Base-by-base conservation (phyloP, 2,888 invertebrate genomes). In the Amblyteles armatorius region DNA sequence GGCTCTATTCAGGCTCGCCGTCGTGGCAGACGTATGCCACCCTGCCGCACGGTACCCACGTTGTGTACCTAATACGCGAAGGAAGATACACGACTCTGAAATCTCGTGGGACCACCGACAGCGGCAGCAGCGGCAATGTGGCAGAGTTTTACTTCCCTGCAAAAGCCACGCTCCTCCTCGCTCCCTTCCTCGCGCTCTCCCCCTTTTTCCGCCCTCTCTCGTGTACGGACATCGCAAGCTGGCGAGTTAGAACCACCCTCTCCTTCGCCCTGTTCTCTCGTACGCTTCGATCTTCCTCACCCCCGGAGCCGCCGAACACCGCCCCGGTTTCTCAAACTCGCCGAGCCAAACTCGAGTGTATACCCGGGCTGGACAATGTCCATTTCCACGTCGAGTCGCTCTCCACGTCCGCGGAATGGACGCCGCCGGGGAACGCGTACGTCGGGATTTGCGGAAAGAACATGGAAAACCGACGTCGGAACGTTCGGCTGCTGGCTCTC, bases 41-140 rank as follows among this genome's bases (percentile, higher is more conserved):
- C 48, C 74, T 44, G 57, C 63, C 40, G 63, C 26, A 19, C 69
- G 44, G 50, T 48, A 74, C 79, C 73, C 79, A 83, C 79, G 81
- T 69, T 65, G 40, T 76, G 68, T 77, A 87, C 55, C 67, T 81
- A 83, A 79, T 85, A 74, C 78, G 60, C 79, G 79, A 85, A 82
- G 68, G 69, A 87, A 87, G 85, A 82, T 82, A 77, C 44, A 76
- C 73, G 76, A 81, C 69, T 68, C 52, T 68, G 36, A 57, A 76
- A 80, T 76, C 79, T 82, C 82, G 9, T 65, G 71, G 82, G 84
- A 82, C 50, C 16, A 40, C 60, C 40, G 63, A 67, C 69, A 82
- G 33, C 9, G 40, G 16, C 50, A 48, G 79, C 44, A 36, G 16
- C 60, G 60, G 29, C 65, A 36, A 60, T 60, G 48, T 44, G 36